Evolutionary conservation across 2,888 invertebrate genomes (phyloP), one percentile per base, ranked within the genome.

Genomic region (Girardia tigrina): DNA sequence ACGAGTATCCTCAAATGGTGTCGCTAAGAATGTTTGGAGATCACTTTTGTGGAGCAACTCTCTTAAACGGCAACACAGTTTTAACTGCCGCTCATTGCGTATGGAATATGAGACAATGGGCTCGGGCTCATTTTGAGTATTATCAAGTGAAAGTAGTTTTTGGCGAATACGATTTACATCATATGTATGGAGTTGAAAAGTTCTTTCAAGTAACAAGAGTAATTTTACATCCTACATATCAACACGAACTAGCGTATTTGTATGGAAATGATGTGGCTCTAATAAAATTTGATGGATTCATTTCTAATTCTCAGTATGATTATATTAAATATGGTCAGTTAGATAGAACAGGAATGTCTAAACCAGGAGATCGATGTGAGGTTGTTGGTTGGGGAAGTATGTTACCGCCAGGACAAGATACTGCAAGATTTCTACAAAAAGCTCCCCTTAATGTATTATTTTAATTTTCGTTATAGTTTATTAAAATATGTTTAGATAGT

Each of bases 71-170:
- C 36, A 77, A 79, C 28, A 81, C 80, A 80, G 79, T 81, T 16
- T 77, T 81, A 1, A 80, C 81, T 0, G 81, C 81, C 4, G 81
- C 81, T 1, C 81, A 81, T 77, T 81, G 81, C 76, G 80, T 81
- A 73, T 75, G 28, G 56, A 23, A 56, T 8, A 56, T 56, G 56
- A 56, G 56, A 56, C 23, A 12, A 20, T 56, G n/a, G 4, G 23
- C 56, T 12, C n/a, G 4, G n/a, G 56, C n/a, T 4, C 23, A 23
- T n/a, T 56, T 56, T 4, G 56, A 56, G 23, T 56, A 12, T 23
- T 23, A 56, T 23, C 56, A 56, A 56, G n/a, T 56, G 23, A 56
- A 56, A 56, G 56, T 56, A 20, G 56, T 56, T 56, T 23, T 56
- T 12, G 56, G 56, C 2, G 56, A 56, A n/a, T 16, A 56, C 23